Percentiles rank a stretch among this genome's conserved stretches.
Evolutionary conservation across 2,113 vertebrate species (phyloP).

Genomic region (Gobius niger): DNA sequence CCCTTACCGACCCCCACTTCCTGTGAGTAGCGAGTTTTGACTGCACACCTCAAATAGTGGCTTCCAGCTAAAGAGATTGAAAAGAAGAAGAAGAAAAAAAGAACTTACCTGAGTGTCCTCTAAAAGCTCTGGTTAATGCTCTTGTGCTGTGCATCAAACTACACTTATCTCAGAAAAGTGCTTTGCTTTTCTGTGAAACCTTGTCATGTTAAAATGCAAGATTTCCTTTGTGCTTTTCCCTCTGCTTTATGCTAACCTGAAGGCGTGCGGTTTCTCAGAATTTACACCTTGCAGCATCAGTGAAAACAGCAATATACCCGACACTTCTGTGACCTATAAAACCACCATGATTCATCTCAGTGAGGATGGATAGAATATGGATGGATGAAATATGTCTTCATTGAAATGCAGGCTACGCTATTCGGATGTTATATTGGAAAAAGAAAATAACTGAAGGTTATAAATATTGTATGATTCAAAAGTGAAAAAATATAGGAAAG

Average conservation of each 20-base stretch:
- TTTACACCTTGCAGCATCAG: constrained; percentile 9
- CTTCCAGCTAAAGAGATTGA: not conserved
- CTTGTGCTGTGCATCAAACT: not conserved
- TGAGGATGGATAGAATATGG: too few species aligned
- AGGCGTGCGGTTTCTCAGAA: constrained; percentile 64
- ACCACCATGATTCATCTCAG: not conserved
- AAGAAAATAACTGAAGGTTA: too few species aligned
- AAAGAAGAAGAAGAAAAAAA: not conserved
- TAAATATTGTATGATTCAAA: too few species aligned
- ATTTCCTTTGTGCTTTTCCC: constrained; percentile 47
- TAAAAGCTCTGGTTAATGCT: constrained; percentile 34
- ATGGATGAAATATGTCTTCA: not conserved
- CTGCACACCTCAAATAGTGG: not conserved
- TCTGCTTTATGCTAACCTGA: constrained; percentile 18
- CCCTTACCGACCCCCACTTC: constrained; percentile 58
- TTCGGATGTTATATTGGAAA: too few species aligned
- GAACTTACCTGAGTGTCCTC: constrained; percentile 35
- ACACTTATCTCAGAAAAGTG: constrained; percentile 32
- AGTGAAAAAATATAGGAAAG: too few species aligned
- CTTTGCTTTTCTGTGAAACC: constrained; percentile 36
- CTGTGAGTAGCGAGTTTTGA: constrained; percentile 31
- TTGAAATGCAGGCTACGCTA: not conserved
- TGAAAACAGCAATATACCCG: constrained; percentile 15
- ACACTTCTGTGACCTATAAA: constrained; percentile 4
- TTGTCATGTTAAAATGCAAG: constrained; percentile 55